A percentile compares a stretch with the other conserved stretches of the same genome.
Evolutionary conservation across 2,113 vertebrate genomes (phyloP).

Genomic region (Hydrolagus affinis): DNA sequence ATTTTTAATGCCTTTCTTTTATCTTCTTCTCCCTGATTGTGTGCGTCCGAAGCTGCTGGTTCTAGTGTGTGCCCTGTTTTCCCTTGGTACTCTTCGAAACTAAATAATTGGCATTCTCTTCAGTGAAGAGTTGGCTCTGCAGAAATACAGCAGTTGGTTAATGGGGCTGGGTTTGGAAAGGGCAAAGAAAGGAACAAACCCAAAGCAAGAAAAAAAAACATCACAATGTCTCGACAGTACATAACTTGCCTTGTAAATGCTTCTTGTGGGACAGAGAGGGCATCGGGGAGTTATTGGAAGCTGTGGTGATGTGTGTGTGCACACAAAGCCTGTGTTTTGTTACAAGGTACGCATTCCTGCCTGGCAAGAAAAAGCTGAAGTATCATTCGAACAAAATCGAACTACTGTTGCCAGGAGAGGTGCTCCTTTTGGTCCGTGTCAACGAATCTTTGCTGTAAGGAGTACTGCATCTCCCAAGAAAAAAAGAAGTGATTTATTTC

Average conservation of each 20-base stretch:
- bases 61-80: too few species aligned
- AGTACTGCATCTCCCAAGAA: neutral
- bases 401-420: neutral
- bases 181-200: neutral
- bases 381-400: neutral
- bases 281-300: neutral
- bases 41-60: too few species aligned
- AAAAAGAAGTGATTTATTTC: constrained; percentile 20
- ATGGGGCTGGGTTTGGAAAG: neutral
- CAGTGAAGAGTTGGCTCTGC: too few species aligned
- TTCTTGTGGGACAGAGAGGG: neutral
- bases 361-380: neutral
- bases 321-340: neutral
- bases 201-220: neutral
- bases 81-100: too few species aligned
- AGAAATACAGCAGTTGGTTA: too few species aligned
- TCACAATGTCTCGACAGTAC: too few species aligned
- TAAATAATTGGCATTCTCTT: too few species aligned
- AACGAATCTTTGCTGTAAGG: constrained; percentile 11
- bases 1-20: too few species aligned
- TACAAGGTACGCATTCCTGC: neutral
- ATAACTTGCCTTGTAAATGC: neutral
- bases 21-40: too few species aligned
- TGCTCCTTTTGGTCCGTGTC: constrained; percentile 10
- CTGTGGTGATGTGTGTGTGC: too few species aligned